Evolutionary conservation across 2,113 vertebrate species (phyloP).

Genomic region (Piliocolobus tephrosceles): DNA sequence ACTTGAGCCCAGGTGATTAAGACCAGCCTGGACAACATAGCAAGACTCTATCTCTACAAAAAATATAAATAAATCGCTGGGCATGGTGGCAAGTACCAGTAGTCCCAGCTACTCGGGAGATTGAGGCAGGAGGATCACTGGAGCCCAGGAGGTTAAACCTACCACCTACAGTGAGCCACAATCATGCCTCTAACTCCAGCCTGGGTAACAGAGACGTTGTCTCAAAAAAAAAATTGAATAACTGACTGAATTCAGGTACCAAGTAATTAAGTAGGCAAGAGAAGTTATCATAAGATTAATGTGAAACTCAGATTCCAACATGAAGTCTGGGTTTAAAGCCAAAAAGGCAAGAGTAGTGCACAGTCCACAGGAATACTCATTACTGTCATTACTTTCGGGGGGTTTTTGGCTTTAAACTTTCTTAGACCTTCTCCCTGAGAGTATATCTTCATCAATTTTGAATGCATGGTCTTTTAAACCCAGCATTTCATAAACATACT

Average conservation of each 20-base stretch:
- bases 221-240: neutral
- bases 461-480: slow-evolving; percentile 36
- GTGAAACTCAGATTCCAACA: neutral
- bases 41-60: too few relatives aligned
- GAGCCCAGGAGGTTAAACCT: too few relatives aligned
- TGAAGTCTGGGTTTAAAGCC: neutral
- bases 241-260: neutral
- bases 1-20: too few relatives aligned
- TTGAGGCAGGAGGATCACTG: too few relatives aligned
- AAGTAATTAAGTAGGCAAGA: neutral
- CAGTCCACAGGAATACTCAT: neutral
- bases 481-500: slow-evolving; percentile 32
- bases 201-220: too few relatives aligned
- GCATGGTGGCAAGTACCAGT: too few relatives aligned
- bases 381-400: neutral
- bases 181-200: too few relatives aligned
- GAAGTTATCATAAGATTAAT: neutral
- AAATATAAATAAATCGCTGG: too few relatives aligned
- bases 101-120: too few relatives aligned
- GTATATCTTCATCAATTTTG: neutral
- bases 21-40: too few relatives aligned
- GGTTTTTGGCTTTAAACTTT: neutral
- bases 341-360: neutral
- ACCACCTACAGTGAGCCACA: too few relatives aligned
- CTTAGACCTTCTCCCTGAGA: neutral